Evolutionary conservation across 2,888 invertebrate species (phyloP).

Genomic region (Caenorhabditis sp.): DNA sequence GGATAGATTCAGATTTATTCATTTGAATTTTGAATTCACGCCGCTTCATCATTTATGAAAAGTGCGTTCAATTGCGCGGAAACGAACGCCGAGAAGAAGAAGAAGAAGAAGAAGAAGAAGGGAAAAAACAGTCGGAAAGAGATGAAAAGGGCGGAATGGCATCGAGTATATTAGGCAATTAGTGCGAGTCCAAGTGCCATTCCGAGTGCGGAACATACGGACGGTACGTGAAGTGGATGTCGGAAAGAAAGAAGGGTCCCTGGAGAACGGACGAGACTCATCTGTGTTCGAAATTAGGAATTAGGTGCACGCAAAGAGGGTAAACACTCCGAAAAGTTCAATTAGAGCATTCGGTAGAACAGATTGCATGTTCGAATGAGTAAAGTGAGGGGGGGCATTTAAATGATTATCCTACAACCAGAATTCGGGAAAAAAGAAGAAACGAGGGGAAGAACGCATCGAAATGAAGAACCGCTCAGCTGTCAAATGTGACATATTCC

Average conservation of each 20-base stretch:
- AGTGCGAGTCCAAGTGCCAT: neutral
- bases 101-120: too few relatives aligned
- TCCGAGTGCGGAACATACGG: slow-evolving; percentile 30
- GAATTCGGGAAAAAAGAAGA: too few relatives aligned
- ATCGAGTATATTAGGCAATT: slow-evolving; percentile 37
- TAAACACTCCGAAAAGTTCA: slow-evolving; percentile 28
- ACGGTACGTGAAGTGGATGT: slow-evolving; percentile 30
- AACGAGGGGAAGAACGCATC: too few relatives aligned
- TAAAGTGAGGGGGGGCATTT: too few relatives aligned
- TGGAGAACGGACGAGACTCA: slow-evolving; percentile 17
- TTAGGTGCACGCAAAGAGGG: neutral
- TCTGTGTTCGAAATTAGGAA: slow-evolving; percentile 27
- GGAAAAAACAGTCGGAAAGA: neutral
- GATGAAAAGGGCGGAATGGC: neutral
- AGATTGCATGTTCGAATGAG: neutral
- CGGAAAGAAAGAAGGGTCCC: slow-evolving; percentile 5
- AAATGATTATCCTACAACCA: too few relatives aligned
- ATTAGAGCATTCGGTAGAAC: slow-evolving; percentile 2
- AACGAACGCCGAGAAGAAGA: neutral
- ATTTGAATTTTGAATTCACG: neutral
- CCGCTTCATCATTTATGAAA: neutral
- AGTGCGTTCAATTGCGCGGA: slow-evolving; percentile 30
- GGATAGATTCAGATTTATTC: neutral
- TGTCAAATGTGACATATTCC: slow-evolving; percentile 9
- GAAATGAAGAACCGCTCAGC: neutral